Conservation (phyloP, 2,797 vertebrate species). For the Macrochelys suwanniensis region DNA sequence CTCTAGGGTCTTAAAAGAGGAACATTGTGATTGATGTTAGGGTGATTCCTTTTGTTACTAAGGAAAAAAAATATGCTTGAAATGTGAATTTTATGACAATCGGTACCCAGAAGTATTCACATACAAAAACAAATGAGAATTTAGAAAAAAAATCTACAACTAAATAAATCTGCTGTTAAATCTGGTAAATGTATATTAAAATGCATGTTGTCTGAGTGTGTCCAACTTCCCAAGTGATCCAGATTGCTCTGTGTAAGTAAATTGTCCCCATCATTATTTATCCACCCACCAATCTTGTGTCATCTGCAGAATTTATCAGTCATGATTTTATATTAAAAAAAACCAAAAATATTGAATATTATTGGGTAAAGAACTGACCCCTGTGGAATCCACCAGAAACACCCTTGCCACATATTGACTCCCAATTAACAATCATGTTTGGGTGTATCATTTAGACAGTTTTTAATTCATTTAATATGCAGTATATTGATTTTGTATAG, state of each 20-base stretch:
- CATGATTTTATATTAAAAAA: background rate
- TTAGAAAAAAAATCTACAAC: background rate
- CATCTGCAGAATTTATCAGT: background rate
- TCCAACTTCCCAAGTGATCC: constrained; percentile 3
- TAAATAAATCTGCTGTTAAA: background rate
- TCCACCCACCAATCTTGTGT: background rate
- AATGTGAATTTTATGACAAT: constrained; percentile 63
- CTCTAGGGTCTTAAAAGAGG: constrained; percentile 25
- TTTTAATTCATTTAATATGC: background rate
- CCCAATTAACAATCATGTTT: background rate
- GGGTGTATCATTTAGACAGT: background rate
- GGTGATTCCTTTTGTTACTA: constrained; percentile 55
- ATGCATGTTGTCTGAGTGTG: constrained; percentile 34
- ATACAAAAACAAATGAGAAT: constrained; percentile 36
- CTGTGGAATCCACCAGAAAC: background rate
- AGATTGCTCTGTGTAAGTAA: background rate
- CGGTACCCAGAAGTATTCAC: constrained; percentile 25
- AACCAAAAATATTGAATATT: background rate
- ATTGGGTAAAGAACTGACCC: background rate
- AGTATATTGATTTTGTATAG: background rate
- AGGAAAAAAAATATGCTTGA: constrained; percentile 22
- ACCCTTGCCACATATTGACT: background rate
- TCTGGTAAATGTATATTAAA: constrained; percentile 59
- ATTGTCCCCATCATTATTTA: background rate
- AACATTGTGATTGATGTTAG: constrained; percentile 19